Evolutionary conservation across 2,888 invertebrate genomes (phyloP), one percentile per base, ranked within the genome.

Genomic region (Lamproptera curius): DNA sequence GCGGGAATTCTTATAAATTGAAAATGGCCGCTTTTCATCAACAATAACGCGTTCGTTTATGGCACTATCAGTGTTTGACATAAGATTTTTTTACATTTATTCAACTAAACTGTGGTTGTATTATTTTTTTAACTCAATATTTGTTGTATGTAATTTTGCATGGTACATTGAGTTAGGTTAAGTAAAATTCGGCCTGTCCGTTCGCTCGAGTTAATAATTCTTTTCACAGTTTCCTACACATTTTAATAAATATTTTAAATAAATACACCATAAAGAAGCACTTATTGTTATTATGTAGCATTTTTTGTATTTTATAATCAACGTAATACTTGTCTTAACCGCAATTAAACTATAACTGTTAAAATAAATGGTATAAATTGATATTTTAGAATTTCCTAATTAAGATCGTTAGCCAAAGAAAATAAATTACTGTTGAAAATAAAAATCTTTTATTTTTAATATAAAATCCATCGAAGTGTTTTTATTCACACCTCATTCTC

Each of bases 351-450:
- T n/a, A n/a, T n/a, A n/a, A n/a, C n/a, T n/a, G n/a, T n/a, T n/a
- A n/a, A n/a, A n/a, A n/a, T n/a, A n/a, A n/a, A n/a, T n/a, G n/a
- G 13, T 31, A 31, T 9, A 31, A 35, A 10, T 35, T 35, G 13
- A 13, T 35, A 15, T 35, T 13, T 15, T 1, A 35, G 14, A 15
- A 15, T 36, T 26, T 14, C n/a, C 16, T 41, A n/a, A 36, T 37
- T 45, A 46, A 48, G 34, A 50, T 42, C 51, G 44, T 46, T 56
- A 51, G 56, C 59, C 59, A 59, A 59, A 59, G 59, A 59, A 50
- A 58, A 54, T 58, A 58, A 59, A 59, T 15, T 36, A 44, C 42
- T 41, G 11, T 51, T 51, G 20, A 42, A 15, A 6, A 8, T 33
- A 9, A 34, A 1, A 11, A 14, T 28, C 9, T 42, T 52, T 46